Conservation (phyloP, 2,888 invertebrate genomes). For the Platynereis dumerilii region DNA sequence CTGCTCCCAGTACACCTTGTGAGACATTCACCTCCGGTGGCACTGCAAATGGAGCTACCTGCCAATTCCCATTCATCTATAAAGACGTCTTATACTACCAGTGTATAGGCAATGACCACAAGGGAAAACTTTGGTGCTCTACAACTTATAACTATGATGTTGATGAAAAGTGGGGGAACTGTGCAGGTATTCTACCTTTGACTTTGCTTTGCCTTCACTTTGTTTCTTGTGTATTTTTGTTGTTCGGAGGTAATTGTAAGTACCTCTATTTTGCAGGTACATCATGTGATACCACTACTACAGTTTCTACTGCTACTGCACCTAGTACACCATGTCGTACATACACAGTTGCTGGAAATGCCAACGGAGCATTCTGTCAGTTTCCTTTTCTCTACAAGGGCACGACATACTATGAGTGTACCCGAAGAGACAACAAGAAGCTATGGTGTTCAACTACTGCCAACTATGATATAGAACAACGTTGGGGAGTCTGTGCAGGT, state of each 20-base stretch:
- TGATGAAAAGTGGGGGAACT: neutral
- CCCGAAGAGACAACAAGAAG: neutral
- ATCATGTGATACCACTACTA: neutral
- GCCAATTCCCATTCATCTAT: neutral
- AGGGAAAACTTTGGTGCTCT: neutral
- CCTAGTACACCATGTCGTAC: too few species aligned
- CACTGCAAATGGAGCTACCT: neutral
- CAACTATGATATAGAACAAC: constrained; percentile 22
- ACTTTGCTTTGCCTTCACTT: constrained; percentile 13
- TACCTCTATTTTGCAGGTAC: neutral
- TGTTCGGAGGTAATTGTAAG: neutral
- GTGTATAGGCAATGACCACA: neutral
- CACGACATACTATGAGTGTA: neutral
- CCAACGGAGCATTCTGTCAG: constrained; percentile 11
- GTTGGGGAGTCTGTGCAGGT: constrained; percentile 16
- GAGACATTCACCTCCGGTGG: neutral
- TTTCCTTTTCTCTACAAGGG: constrained; percentile 22
- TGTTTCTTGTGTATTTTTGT: constrained; percentile 5
- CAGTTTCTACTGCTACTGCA: neutral
- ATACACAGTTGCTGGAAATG: constrained; percentile 16
- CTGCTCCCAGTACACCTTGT: neutral
- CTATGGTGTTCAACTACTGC: constrained; percentile 22
- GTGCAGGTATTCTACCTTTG: too few species aligned
- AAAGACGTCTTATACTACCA: too few species aligned
- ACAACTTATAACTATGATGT: constrained; percentile 1